Percentiles rank a stretch among this genome's conserved stretches.
Evolutionary conservation across 2,113 vertebrate species (phyloP).

Genomic region (Otocyon megalotis): DNA sequence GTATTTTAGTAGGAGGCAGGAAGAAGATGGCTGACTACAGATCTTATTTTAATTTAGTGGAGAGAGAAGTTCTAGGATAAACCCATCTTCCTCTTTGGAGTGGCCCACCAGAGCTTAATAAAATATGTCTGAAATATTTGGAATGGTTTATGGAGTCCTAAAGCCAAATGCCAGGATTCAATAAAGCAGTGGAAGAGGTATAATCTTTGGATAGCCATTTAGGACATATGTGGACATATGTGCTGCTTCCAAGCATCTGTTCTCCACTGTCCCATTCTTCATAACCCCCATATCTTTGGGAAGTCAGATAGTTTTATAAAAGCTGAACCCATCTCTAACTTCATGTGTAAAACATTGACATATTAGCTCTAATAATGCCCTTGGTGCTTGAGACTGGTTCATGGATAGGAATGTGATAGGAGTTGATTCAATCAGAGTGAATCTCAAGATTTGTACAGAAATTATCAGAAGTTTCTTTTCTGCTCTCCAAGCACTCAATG

Average conservation of each 20-base stretch:
- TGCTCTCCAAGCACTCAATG: background rate
- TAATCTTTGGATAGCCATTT: background rate
- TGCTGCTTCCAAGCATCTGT: background rate
- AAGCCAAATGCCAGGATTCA: background rate
- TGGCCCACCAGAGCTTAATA: background rate
- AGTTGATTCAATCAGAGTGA: background rate
- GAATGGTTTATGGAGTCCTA: background rate
- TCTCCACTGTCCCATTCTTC: background rate
- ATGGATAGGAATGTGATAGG: background rate
- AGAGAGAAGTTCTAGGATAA: background rate
- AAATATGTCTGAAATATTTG: slow-evolving; percentile 33
- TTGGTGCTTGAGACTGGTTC: background rate
- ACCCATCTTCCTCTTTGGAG: background rate
- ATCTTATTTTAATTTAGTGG: slow-evolving; percentile 31
- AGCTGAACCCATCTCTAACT: background rate
- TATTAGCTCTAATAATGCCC: background rate
- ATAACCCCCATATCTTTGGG: background rate
- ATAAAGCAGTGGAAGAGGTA: background rate
- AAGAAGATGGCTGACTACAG: background rate
- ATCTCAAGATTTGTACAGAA: slow-evolving; percentile 5
- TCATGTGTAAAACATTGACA: background rate
- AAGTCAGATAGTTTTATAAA: background rate
- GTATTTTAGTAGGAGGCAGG: background rate
- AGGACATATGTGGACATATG: background rate
- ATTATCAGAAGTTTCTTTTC: background rate